A percentile compares a stretch with the other conserved stretches of the same genome.
Conservation (phyloP, 2,888 invertebrate species). For the Hydroisotoma schaefferi region DNA sequence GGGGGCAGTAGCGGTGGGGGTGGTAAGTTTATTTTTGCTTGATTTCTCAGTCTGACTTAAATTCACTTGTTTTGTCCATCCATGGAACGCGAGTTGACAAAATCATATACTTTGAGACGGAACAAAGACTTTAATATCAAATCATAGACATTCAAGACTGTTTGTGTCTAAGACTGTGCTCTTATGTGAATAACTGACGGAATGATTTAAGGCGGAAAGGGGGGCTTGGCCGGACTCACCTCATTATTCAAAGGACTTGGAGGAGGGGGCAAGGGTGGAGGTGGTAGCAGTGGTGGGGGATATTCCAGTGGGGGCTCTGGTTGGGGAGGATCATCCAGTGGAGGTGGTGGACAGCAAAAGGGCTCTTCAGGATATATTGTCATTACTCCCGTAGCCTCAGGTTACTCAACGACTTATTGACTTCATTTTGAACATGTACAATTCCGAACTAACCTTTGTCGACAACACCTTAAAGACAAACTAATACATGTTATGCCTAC, state of each 20-base stretch:
- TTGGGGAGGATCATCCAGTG: background rate
- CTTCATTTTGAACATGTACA: too few relatives aligned
- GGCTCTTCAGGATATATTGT: constrained; percentile 29
- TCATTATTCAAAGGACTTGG: background rate
- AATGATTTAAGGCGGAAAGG: background rate
- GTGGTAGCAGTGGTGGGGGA: constrained; percentile 9
- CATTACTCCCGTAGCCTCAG: constrained; percentile 27
- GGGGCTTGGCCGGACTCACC: background rate
- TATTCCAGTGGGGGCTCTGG: constrained; percentile 7
- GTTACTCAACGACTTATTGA: constrained; percentile 3
- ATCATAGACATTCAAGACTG: too few relatives aligned
- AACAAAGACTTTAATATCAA: too few relatives aligned
- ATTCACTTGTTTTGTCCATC: too few relatives aligned
- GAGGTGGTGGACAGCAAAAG: constrained; percentile 19
- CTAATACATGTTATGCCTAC: too few relatives aligned
- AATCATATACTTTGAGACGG: too few relatives aligned
- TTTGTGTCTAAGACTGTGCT: too few relatives aligned
- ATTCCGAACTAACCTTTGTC: too few relatives aligned
- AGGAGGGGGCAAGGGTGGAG: constrained; percentile 3
- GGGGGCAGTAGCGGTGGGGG: background rate
- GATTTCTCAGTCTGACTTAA: too few relatives aligned
- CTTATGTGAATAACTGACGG: too few relatives aligned
- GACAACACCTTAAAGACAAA: too few relatives aligned
- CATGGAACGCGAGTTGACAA: too few relatives aligned
- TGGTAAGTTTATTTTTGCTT: constrained; percentile 1